phyloP scores from a whole-genome alignment of 1,140 invertebrate genomes.

The Paramacrobiotus metropolitanus region DNA sequence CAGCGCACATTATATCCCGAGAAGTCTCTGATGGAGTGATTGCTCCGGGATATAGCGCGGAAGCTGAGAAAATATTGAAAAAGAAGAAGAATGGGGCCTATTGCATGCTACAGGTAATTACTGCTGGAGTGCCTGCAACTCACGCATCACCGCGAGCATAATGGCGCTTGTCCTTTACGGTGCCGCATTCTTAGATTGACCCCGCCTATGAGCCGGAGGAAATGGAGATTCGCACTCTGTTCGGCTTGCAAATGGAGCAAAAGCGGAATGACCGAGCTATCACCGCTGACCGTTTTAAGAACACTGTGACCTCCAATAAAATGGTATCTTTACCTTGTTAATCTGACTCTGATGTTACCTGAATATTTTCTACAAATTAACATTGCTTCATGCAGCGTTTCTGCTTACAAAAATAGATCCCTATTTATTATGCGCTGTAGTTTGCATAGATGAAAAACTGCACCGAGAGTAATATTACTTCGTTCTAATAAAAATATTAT shows the following conservation, averaged over 20 bases:
- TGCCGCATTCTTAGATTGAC: constrained; percentile 75
- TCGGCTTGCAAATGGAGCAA: constrained; percentile 74
- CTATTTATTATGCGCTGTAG: too few species aligned
- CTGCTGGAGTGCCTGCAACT: constrained; percentile 4
- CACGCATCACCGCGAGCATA: too few species aligned
- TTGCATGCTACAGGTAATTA: constrained; percentile 49
- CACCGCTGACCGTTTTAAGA: constrained; percentile 45
- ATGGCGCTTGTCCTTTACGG: too few species aligned
- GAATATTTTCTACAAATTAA: constrained; percentile 9
- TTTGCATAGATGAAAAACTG: too few species aligned
- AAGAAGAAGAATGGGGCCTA: constrained; percentile 89
- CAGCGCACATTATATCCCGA: constrained; percentile 44
- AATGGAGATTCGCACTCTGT: constrained; percentile 63
- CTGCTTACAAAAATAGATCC: too few species aligned
- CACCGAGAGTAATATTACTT: too few species aligned
- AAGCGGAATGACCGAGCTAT: constrained; percentile 69
- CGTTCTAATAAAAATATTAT: too few species aligned
- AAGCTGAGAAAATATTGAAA: constrained; percentile 60
- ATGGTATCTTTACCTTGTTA: too few species aligned
- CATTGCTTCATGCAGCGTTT: constrained; percentile 1
- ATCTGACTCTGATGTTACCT: too few species aligned
- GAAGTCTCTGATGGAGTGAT: constrained; percentile 90
- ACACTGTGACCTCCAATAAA: constrained; percentile 50
- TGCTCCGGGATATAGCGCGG: constrained; percentile 61
- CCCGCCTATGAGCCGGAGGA: constrained; percentile 49